A percentile compares a stretch with the other conserved stretches of the same genome.
Conservation (phyloP, 1,140 invertebrate species). For the Archegozetes longisetosus region DNA sequence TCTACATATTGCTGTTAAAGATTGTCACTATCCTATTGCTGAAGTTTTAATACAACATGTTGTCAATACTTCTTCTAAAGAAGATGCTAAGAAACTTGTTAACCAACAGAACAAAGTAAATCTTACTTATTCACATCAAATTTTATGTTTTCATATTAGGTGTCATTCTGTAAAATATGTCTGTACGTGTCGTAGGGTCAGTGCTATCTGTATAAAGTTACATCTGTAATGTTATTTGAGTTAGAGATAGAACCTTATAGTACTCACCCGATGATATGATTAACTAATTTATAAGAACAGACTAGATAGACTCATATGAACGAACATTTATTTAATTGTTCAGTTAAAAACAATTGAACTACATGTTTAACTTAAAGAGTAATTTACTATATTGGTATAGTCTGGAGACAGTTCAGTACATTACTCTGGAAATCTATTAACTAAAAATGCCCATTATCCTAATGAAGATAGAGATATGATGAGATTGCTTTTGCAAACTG, state of each 20-base stretch:
- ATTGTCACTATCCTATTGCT: conserved; percentile 14
- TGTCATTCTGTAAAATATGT: too few species aligned
- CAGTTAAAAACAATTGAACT: too few species aligned
- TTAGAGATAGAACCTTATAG: too few species aligned
- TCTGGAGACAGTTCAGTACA: conserved; percentile 87
- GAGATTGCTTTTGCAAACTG: conserved; percentile 65
- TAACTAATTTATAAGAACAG: too few species aligned
- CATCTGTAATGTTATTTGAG: too few species aligned
- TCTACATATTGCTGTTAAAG: conserved; percentile 18
- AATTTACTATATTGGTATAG: too few species aligned
- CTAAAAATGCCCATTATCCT: conserved; percentile 35
- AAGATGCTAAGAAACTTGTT: conserved; percentile 6
- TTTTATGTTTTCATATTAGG: too few species aligned
- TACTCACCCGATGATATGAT: too few species aligned
- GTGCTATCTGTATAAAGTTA: not conserved
- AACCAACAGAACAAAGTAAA: conserved; percentile 19
- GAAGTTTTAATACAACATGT: conserved; percentile 5
- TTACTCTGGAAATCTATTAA: conserved; percentile 39
- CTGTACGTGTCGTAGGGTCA: not conserved
- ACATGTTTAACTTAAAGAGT: too few species aligned
- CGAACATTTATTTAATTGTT: too few species aligned
- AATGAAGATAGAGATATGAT: conserved; percentile 81
- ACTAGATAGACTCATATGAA: too few species aligned
- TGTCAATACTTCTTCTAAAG: not conserved
- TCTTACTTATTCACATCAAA: not conserved